Base-by-base conservation (phyloP, 2,797 vertebrate species). In the Sebastes jordani region DNA sequence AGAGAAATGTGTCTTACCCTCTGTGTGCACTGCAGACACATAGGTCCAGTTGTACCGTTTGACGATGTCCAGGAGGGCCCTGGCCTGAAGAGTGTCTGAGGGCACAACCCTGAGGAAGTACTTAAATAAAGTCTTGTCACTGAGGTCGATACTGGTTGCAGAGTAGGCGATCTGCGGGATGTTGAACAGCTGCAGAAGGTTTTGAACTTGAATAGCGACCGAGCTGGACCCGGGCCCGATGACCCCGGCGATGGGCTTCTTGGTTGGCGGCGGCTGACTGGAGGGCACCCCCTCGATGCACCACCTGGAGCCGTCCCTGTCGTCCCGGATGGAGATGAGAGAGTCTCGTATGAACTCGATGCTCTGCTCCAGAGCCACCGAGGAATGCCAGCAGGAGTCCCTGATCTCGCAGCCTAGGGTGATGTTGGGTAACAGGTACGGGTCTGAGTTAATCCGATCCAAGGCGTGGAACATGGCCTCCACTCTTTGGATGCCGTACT, bases 1-100 rank as follows among this genome's bases (percentile, higher is more conserved):
- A n/a, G 18, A 52, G 7, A 52, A 52, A 23, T 2, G 46, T 3
- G 46, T 18, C 96, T 95, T 96, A 99, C 98, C 98, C 96, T 99
- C 98, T 0, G 98, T 99, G 88, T 99, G 98, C 62, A 99, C 97
- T 18, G 98, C 98, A 60, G 98, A 99, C 78, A 99, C 98, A 1
- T 99, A 99, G 72, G 97, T 99, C 98, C 98, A 99, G 94, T 99
- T 99, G 94, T 99, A 99, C 16, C 97, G 95, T 72, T 99, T 99
- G 80, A 99, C 97, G 52, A 99, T 99, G 96, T 99, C 98, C 92
- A 99, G 92, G 92, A 99, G 98, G 1, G 98, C 98, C 70, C 97
- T 92, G 36, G 98, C 98, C 91, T 99, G 98, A 49, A 98, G 97
- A 0, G 97, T 97, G 64, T 99, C 98, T 0, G 98, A 99, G 1